Conservation (phyloP, 2,113 vertebrate genomes). For the Thalassarche chlororhynchos region DNA sequence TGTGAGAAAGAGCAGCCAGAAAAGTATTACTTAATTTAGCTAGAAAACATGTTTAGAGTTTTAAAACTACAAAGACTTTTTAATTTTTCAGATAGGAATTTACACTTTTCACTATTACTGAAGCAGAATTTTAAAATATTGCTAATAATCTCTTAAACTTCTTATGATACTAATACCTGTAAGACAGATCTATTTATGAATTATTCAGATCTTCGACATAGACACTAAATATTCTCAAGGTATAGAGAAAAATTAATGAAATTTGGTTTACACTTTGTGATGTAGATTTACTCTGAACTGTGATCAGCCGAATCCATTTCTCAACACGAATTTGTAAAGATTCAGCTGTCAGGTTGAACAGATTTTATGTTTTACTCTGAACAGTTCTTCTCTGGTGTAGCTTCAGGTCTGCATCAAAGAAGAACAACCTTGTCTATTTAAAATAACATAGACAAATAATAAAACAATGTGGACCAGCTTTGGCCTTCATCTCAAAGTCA, state of each 20-base stretch:
- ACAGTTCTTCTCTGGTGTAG: not conserved
- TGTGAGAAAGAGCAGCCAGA: not conserved
- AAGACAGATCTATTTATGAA: not conserved
- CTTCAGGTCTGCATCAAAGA: not conserved
- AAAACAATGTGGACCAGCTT: not conserved
- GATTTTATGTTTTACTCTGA: not conserved
- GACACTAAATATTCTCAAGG: not conserved
- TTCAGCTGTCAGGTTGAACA: not conserved
- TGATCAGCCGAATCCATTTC: not conserved
- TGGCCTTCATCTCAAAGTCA: not conserved
- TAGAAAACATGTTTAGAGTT: not conserved
- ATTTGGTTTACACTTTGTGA: not conserved
- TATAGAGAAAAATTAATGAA: not conserved
- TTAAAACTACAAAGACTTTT: not conserved
- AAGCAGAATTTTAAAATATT: not conserved
- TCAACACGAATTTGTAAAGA: not conserved
- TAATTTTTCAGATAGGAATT: not conserved
- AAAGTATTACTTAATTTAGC: not conserved
- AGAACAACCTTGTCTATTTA: not conserved
- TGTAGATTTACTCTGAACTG: not conserved
- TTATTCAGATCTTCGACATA: not conserved
- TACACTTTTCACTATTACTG: not conserved
- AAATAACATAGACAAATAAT: not conserved
- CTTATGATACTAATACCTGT: not conserved
- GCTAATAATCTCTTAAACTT: not conserved